Evolutionary conservation across 2,888 invertebrate species (phyloP).

Genomic region (Acrocera orbiculus): DNA sequence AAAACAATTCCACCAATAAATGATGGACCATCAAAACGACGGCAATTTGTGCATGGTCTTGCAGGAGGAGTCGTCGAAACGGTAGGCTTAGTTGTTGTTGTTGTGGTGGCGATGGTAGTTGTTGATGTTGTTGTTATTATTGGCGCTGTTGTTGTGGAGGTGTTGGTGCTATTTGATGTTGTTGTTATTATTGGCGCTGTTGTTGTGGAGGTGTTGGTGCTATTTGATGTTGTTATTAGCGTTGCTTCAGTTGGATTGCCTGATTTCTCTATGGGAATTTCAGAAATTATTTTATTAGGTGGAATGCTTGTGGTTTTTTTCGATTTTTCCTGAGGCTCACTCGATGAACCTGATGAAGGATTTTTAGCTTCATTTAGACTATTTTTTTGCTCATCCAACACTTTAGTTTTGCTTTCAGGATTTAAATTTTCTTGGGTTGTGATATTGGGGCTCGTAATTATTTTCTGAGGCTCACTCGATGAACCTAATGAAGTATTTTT

Average conservation of each 20-base stretch:
- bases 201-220: conserved; percentile 8
- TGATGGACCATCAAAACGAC: conserved; percentile 55
- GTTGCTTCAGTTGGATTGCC: conserved; percentile 14
- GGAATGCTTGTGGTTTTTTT: neutral
- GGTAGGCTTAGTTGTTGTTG: conserved; percentile 12
- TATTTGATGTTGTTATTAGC: conserved; percentile 13
- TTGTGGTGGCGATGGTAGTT: conserved; percentile 13
- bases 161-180: conserved; percentile 8
- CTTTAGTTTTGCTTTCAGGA: too few relatives aligned
- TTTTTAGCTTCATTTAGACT: too few relatives aligned
- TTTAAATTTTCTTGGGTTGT: too few relatives aligned
- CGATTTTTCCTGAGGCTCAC: neutral
- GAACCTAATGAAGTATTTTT: too few relatives aligned
- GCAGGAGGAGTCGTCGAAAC: conserved; percentile 18
- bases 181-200: conserved; percentile 14
- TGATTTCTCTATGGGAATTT: neutral
- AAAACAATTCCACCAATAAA: conserved; percentile 76
- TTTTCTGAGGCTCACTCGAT: too few relatives aligned
- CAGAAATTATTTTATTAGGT: neutral
- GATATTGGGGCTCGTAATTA: too few relatives aligned
- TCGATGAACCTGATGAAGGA: neutral
- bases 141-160: conserved; percentile 8
- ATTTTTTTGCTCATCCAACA: too few relatives aligned
- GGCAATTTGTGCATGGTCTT: conserved; percentile 20
- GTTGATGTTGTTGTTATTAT: conserved; percentile 7